A percentile compares a stretch with the other conserved stretches of the same genome.
Evolutionary conservation across 2,113 vertebrate genomes (phyloP).

Genomic region (Ivindomyrus marchei): DNA sequence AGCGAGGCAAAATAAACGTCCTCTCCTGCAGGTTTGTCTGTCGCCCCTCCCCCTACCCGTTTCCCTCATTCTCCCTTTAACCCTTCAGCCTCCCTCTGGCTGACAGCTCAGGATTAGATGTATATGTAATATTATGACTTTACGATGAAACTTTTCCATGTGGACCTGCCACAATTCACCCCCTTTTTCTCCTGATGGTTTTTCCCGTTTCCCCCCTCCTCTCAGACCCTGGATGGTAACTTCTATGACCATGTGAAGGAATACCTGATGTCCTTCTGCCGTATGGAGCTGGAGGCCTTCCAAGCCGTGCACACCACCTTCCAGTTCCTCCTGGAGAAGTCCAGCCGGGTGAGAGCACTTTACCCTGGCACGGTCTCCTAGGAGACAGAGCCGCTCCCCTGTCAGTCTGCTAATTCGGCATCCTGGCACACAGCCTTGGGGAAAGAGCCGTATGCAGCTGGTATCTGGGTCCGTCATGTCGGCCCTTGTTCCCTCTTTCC

Average conservation of each 20-base stretch:
- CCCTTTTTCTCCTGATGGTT: slow-evolving; percentile 36
- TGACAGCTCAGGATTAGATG: neutral
- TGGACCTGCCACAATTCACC: neutral
- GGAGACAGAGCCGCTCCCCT: neutral
- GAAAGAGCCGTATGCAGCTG: neutral
- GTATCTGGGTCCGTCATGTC: neutral
- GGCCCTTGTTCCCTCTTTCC: neutral
- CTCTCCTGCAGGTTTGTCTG: neutral
- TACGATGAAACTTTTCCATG: neutral
- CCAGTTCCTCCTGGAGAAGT: slow-evolving; percentile 92
- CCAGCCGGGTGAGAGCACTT: slow-evolving; percentile 74
- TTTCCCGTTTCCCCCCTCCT: slow-evolving; percentile 20
- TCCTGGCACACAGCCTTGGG: neutral
- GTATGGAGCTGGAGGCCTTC: slow-evolving; percentile 87
- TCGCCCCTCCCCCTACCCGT: neutral
- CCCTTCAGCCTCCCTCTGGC: neutral
- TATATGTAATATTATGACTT: neutral
- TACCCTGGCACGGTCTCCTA: slow-evolving; percentile 15
- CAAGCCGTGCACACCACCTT: slow-evolving; percentile 90
- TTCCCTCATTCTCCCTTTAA: neutral
- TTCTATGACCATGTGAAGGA: slow-evolving; percentile 81
- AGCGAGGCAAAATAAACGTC: slow-evolving; percentile 6
- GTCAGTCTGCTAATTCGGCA: neutral
- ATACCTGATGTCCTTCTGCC: slow-evolving; percentile 83
- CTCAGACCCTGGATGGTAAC: slow-evolving; percentile 87